Evolutionary conservation across 2,888 invertebrate genomes (phyloP).

Genomic region (Blera fallax): DNA sequence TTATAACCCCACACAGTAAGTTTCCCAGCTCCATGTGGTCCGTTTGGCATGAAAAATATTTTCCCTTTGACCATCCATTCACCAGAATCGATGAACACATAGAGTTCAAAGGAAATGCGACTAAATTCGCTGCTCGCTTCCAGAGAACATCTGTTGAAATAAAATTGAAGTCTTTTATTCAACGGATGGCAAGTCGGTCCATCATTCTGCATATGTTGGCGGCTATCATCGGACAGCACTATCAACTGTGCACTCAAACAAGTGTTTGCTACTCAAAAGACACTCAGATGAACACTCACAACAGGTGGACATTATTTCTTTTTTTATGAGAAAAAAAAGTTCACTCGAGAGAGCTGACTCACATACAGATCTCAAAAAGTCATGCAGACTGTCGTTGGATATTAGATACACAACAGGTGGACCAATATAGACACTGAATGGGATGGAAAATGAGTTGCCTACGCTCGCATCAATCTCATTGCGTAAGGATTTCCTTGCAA

Average conservation of each 20-base stretch:
- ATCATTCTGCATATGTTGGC: background rate
- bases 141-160: conserved; percentile 23
- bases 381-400: background rate
- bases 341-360: conserved; percentile 6
- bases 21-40: conserved; percentile 8
- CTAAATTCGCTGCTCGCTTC: background rate
- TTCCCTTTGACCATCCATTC: background rate
- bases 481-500: no score
- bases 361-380: background rate
- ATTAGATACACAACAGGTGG: conserved; percentile 16
- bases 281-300: background rate
- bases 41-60: background rate
- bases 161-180: background rate
- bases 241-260: background rate
- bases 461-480: no score
- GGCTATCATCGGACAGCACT: background rate
- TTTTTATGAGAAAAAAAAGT: background rate
- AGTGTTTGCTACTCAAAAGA: background rate
- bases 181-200: background rate
- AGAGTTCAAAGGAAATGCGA: conserved; percentile 7
- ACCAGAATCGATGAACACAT: background rate
- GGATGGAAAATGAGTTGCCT: no score
- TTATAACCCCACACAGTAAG: conserved; percentile 12
- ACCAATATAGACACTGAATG: background rate
- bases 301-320: conserved; percentile 44